These are phyloP conservation scores for Coenonympha arcania DNA, from an alignment of 2,888 invertebrate species.

Conservation along the genomic window DNA sequence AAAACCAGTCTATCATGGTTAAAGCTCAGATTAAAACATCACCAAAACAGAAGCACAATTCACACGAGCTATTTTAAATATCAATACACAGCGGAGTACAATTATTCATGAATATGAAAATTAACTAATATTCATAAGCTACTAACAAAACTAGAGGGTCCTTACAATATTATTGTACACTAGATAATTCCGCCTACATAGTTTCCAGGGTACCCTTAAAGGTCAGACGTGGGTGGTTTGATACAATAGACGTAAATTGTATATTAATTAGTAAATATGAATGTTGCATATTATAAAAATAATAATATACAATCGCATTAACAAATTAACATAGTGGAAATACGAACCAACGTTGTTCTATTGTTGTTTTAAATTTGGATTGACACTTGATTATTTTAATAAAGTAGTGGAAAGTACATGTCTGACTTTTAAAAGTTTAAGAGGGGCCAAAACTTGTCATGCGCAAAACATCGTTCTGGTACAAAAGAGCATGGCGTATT, in stretches of 20 bases:
- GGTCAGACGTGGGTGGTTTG: neutral
- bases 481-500: no score
- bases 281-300: no score
- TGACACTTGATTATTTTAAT: no score
- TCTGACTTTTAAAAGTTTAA: no score
- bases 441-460: no score
- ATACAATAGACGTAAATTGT: neutral
- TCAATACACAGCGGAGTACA: neutral
- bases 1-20: neutral
- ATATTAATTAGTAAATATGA: neutral
- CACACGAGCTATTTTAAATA: neutral
- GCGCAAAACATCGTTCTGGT: no score
- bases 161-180: neutral
- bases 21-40: neutral
- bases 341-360: no score
- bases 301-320: no score
- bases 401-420: no score
- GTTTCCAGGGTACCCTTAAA: neutral
- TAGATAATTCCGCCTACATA: neutral
- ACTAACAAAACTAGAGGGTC: neutral
- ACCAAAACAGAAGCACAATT: neutral
- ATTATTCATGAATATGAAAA: constrained; percentile 1
- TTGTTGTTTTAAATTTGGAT: no score
- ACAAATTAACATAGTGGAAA: no score
- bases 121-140: neutral